Evolutionary conservation across 2,888 invertebrate genomes (phyloP).

Genomic region (Prenolepis imparis): DNA sequence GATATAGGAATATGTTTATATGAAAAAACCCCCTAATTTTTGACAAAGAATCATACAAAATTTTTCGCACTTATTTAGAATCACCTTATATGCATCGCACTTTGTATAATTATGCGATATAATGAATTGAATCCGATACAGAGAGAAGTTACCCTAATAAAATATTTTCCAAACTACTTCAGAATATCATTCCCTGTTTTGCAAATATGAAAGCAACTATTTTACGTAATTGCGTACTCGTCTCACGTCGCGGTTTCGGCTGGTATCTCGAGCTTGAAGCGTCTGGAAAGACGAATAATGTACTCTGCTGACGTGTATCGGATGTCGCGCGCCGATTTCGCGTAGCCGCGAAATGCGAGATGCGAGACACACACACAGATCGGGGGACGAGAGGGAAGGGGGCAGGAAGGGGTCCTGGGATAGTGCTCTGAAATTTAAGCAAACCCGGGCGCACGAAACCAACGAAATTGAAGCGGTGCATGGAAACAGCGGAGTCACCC

Average conservation of each 20-base stretch:
- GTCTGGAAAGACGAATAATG: constrained; percentile 59
- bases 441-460: constrained; percentile 66
- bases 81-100: not conserved
- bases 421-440: constrained; percentile 71
- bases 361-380: not conserved
- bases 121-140: not conserved
- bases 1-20: no score
- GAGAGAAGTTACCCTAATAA: no score
- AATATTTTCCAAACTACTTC: not conserved
- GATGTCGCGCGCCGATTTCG: constrained; percentile 47
- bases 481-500: constrained; percentile 72
- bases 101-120: not conserved
- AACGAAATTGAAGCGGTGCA: constrained; percentile 75
- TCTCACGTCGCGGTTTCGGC: constrained; percentile 3
- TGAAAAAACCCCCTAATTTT: no score
- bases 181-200: not conserved
- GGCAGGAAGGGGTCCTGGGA: not conserved
- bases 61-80: no score
- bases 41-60: no score
- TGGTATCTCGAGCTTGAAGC: constrained; percentile 6
- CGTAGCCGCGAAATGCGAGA: constrained; percentile 57
- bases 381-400: no score
- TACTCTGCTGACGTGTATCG: constrained; percentile 36
- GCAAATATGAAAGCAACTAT: not conserved
- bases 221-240: not conserved